Base-by-base conservation (phyloP, 2,888 invertebrate species). In the Sinhomidia bicolor region DNA sequence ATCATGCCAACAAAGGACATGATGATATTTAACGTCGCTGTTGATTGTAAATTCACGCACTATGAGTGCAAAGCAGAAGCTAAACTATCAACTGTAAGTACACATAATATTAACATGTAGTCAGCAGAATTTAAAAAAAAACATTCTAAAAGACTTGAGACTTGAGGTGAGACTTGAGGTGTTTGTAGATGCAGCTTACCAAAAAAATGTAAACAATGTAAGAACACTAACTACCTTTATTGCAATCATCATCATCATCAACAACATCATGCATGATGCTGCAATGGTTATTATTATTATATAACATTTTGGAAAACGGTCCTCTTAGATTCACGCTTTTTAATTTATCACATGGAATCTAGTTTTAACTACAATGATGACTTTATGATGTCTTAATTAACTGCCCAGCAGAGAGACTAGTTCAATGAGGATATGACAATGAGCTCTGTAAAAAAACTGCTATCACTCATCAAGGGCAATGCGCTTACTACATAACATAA, bases 311-410 rank as follows among this genome's bases (percentile, higher is more conserved):
- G 26, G 44, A 17, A 32, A 51, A 71, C 1, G 57, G 12, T n/a
- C 29, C n/a, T 54, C 71, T 71, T 51, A 51, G 7, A 29, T 83
- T 71, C 71, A 83, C 83, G 71, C 32, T 79, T 51, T 71, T 71
- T 51, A 44, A 36, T 54, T 54, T 68, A 71, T 36, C 7, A 78
- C 10, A 65, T 17, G n/a, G 65, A 68, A 51, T 68, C 78, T 54
- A 51, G 76, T 85, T 85, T 85, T 82, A 71, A 71, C 68, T 32
- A 79, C 80, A 86, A 86, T 86, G 86, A 86, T 80, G 86, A 80
- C 86, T 86, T 86, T 80, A 86, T 86, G 86, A 86, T 80, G 86
- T 86, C 86, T 86, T 86, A 86, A 86, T 86, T 79, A 80, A 86
- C 68, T 47, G 71, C 29, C 54, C 51, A 74, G 20, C 60, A 44